Percentiles rank a stretch among this genome's conserved stretches.
Conservation (phyloP, 2,888 invertebrate genomes). For the Agonopterix subpropinquella region DNA sequence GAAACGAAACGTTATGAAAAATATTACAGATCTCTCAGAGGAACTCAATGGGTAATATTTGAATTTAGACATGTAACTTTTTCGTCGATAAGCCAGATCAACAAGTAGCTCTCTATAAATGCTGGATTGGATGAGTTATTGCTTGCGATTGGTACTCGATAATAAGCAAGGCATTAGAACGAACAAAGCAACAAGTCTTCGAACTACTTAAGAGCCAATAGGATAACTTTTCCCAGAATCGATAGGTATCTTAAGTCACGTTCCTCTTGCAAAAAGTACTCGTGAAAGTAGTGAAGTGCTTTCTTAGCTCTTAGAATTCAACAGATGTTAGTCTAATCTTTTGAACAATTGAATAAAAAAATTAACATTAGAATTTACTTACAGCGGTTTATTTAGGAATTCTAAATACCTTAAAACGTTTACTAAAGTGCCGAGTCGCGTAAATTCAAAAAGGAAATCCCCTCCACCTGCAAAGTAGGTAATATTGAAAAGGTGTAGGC, state of each 20-base stretch:
- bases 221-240: neutral
- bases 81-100: no score
- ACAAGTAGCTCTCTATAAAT: no score
- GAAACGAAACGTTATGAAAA: no score
- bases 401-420: slow-evolving; percentile 22
- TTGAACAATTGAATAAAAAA: neutral
- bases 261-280: neutral
- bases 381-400: neutral
- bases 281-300: neutral
- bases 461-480: slow-evolving; percentile 12
- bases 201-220: no score
- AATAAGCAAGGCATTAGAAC: no score
- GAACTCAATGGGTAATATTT: no score
- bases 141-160: no score
- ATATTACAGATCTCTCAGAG: no score
- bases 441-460: slow-evolving; percentile 32
- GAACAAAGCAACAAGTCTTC: no score
- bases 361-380: neutral
- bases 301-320: neutral
- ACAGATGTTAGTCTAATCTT: neutral
- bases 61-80: no score
- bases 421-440: slow-evolving; percentile 26
- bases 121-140: no score
- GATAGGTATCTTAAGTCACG: neutral
- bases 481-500: slow-evolving; percentile 33